These are phyloP conservation scores for Clarias gariepinus DNA, from an alignment of 2,113 vertebrate species.

Conservation along the genomic window DNA sequence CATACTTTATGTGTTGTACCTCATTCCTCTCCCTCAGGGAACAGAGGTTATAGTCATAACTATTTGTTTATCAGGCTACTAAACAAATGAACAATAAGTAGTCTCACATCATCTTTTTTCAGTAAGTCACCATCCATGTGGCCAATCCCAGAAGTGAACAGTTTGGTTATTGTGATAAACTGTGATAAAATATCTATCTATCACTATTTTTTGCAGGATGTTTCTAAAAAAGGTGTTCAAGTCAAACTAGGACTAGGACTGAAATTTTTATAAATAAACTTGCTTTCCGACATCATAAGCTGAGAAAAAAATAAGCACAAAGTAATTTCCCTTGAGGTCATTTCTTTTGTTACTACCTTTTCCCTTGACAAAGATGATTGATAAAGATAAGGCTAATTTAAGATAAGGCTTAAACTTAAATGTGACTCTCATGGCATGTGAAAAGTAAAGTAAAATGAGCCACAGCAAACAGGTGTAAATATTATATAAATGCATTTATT, in stretches of 20 bases:
- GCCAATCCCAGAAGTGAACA: neutral
- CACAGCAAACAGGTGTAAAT: slow-evolving; percentile 56
- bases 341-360: neutral
- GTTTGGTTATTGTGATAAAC: neutral
- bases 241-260: too few relatives aligned
- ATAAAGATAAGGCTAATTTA: neutral
- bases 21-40: too few relatives aligned
- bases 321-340: neutral
- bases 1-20: too few relatives aligned
- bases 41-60: too few relatives aligned
- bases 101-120: neutral
- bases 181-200: neutral
- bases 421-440: neutral
- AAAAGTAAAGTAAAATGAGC: neutral
- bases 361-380: neutral
- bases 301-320: neutral
- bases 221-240: neutral
- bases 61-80: too few relatives aligned
- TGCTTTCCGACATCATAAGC: neutral
- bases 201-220: neutral
- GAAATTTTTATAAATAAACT: too few relatives aligned
- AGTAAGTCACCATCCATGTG: neutral
- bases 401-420: neutral
- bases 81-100: neutral
- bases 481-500: slow-evolving; percentile 78